Conservation (phyloP, 2,113 vertebrate genomes). For the Poicephalus gulielmi region DNA sequence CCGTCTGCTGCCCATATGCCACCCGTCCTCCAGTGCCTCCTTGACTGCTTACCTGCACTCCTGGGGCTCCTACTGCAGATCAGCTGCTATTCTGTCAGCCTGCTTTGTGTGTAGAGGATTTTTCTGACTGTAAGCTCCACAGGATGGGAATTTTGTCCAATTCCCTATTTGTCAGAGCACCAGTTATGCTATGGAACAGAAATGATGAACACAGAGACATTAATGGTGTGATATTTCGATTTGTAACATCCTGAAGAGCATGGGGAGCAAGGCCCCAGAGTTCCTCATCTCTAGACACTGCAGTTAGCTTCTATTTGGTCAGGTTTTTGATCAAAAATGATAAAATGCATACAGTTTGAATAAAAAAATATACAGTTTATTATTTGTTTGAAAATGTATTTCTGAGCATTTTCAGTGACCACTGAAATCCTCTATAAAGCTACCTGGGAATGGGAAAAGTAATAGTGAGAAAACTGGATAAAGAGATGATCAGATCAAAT, state of each 20-base stretch:
- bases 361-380: neutral
- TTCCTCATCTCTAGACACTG: neutral
- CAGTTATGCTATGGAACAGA: neutral
- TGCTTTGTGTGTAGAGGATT: neutral
- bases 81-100: slow-evolving; percentile 20
- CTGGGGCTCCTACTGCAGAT: neutral
- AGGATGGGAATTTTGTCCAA: neutral
- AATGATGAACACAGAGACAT: neutral
- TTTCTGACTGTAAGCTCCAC: neutral
- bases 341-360: neutral
- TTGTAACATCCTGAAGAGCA: neutral
- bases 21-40: slow-evolving; percentile 29
- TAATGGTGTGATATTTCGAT: neutral
- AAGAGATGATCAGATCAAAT: neutral
- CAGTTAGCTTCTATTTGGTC: neutral
- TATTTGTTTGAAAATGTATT: neutral
- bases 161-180: neutral
- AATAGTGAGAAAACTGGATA: neutral
- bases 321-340: neutral
- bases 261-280: neutral
- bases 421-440: neutral
- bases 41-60: slow-evolving; percentile 20
- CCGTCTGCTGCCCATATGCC: slow-evolving; percentile 58
- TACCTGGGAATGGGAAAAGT: neutral
- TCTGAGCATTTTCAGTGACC: neutral